Evolutionary conservation across 64 coral and sea anemone genomes (phyloP), one percentile per base, ranked within the genome.

Genomic region (Montipora foliosa): DNA sequence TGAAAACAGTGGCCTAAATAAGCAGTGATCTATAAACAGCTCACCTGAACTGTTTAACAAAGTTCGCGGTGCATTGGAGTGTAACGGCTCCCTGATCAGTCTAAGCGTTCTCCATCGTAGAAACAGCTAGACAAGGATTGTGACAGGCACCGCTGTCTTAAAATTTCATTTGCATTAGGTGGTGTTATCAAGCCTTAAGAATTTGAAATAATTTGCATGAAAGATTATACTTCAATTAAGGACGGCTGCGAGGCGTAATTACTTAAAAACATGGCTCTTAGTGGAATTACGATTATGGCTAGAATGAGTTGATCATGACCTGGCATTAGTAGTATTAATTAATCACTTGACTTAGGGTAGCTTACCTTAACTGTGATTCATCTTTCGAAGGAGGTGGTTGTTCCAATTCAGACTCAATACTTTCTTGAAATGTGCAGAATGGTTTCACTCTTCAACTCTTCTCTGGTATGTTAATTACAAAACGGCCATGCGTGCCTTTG

Each of bases 401-500:
- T 37, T 37, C 37, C 19, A 24, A 14, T 68, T 49, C 44, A 8
- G 46, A 50, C 19, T 16, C 45, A 22, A 50, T 37, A 9, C 25
- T 82, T 53, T 82, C 79, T 29, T 61, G 21, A 62, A 53, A 44
- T 59, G 24, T 11, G 66, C 16, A 17, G 6, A 45, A 9, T 4
- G 66, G n/a, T 71, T 86, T 68, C 82, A 86, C n/a, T 86, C 67
- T 72, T 64, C 46, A 86, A 72, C 62, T 44, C 19, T 70, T 7
- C n/a, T 4, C 64, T 72, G 82, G 66, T 86, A 86, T 86, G 62
- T 72, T 46, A 46, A 86, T 72, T n/a, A 78, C 44, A 86, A 84
- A 84, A 86, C 67, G 66, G 64, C n/a, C 16, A 2, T 71, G 15
- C 64, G 47, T 71, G 45, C 82, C 60, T 4, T 17, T 12, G 25